Evolutionary conservation across 2,797 vertebrate species (phyloP).

Genomic region (Loris lydekkerianus): DNA sequence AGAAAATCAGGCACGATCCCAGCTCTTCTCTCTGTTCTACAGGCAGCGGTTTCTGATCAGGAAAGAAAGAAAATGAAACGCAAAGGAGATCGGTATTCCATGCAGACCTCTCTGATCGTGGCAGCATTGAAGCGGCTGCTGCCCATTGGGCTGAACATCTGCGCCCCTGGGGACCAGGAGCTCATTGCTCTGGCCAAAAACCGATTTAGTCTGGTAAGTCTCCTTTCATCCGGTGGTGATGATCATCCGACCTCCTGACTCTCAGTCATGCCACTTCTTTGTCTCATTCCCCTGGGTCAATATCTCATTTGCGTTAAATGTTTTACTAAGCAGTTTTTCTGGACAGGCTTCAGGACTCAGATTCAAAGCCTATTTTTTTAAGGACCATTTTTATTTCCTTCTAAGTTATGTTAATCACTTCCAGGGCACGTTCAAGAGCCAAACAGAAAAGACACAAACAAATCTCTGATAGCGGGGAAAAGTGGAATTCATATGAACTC

Average conservation of each 20-base stretch:
- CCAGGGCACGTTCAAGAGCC: not conserved
- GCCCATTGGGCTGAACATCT: conserved; percentile 96
- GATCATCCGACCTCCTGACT: not conserved
- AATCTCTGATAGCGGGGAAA: not conserved
- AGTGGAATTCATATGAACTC: not conserved
- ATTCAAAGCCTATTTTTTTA: not conserved
- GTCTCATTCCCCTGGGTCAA: not conserved
- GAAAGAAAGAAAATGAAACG: conserved; percentile 98
- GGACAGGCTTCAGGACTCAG: not conserved
- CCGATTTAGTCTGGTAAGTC: conserved; percentile 94
- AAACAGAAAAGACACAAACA: not conserved
- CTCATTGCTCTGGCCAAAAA: conserved; percentile 95
- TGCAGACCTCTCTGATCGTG: conserved; percentile 98
- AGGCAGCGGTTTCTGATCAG: conserved; percentile 96
- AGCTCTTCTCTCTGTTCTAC: not conserved
- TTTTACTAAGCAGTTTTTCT: not conserved
- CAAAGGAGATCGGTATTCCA: conserved; percentile 95
- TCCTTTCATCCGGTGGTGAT: not conserved
- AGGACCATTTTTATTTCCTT: conserved; percentile 34
- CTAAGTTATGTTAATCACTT: conserved; percentile 23
- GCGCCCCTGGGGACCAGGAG: conserved; percentile 97
- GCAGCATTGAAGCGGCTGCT: conserved; percentile 96
- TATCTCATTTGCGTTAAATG: not conserved
- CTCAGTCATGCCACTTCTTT: not conserved
- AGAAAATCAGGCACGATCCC: not conserved